Evolutionary conservation across 64 coral and sea anemone genomes (phyloP), one percentile per base, ranked within the genome.

Genomic region (Pocillopora damicornis): DNA sequence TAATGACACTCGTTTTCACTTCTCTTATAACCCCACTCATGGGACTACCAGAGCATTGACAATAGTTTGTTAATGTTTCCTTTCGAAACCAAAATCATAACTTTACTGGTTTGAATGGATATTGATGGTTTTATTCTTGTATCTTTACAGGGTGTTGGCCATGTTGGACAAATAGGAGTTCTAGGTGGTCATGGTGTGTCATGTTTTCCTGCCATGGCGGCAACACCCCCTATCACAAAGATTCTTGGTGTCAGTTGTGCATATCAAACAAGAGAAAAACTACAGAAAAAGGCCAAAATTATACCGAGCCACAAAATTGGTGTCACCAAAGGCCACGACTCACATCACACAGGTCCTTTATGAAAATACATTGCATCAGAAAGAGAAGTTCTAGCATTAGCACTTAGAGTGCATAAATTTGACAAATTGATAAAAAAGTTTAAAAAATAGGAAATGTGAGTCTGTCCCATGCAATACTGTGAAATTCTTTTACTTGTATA

Each of bases 251-350:
- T 89, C 11, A 82, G 93, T 66, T 91, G 60, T 95, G 93, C 88
- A 60, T 89, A 80, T 74, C 89, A 94, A 73, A 69, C 90, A 23
- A 99, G 92, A 75, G 61, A 74, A 80, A 92, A 35, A 78, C 85
- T 35, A 30, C 91, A 76, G 86, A 89, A 86, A 20, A 90, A 86
- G 86, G 82, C 38, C n/a, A 51, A 35, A 38, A 35, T 75, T 13
- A 88, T 95, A 20, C 97, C 97, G 35, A 94, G 97, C 25, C 88
- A 99, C 69, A 99, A 93, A 75, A 82, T 99, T 75, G 97, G 89
- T 62, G 97, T 99, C 45, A 99, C 97, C 5, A 95, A 95, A 79
- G 86, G 87, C 30, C 86, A 87, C 37, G 97, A 99, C 60, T 99
- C 97, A 34, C 90, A 92, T 81, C 97, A 99, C 63, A 99, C 97